These are phyloP conservation scores for Sebastes kiyomatsui DNA, from an alignment of 2,797 vertebrate genomes.

Conservation along the genomic window DNA sequence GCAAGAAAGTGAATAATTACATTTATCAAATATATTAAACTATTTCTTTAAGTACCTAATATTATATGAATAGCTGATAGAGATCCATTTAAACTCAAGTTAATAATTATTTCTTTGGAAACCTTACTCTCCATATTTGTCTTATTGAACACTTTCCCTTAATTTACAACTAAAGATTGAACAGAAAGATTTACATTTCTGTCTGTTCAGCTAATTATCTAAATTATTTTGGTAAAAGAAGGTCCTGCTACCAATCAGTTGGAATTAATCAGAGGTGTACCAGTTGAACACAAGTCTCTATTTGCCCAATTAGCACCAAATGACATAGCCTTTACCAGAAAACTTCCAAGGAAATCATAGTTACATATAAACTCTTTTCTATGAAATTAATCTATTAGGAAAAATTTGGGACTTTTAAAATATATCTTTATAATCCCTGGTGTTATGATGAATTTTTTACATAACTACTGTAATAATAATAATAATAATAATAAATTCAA, in stretches of 20 bases:
- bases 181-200: background rate
- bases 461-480: background rate
- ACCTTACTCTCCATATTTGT: background rate
- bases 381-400: background rate
- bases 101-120: background rate
- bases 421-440: background rate
- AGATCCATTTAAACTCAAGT: background rate
- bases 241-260: too few species aligned
- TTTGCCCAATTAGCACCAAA: background rate
- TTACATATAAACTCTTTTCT: background rate
- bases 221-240: background rate
- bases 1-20: too few species aligned
- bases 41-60: background rate
- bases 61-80: background rate
- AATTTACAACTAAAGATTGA: background rate
- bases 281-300: background rate
- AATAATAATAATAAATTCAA: too few species aligned
- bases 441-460: background rate
- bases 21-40: background rate
- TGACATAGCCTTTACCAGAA: background rate
- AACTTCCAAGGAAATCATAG: background rate
- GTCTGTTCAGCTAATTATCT: background rate
- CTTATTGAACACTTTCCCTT: background rate
- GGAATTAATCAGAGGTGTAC: background rate
- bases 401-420: background rate